Evolutionary conservation across 2,113 vertebrate species (phyloP), one percentile per base, ranked within the genome.

Genomic region (Aptenodytes forsteri): DNA sequence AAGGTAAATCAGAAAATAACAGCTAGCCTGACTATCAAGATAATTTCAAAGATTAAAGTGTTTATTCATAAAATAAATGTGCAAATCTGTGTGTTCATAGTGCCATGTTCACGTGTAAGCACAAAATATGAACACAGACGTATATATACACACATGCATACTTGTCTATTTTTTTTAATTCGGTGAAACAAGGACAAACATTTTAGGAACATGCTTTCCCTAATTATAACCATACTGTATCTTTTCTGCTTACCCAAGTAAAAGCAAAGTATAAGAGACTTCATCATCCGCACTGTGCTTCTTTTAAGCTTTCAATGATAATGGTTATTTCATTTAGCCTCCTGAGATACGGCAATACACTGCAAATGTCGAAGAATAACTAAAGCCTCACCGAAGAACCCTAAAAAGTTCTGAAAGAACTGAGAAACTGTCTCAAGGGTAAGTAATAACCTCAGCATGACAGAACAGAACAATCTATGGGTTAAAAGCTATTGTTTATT

Each of bases 91-190:
- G 5, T 14, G 25, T 36, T 34, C 30, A 27, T 2, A 62, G 55
- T 18, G 38, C n/a, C n/a, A 42, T 0, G 16, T 54, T 50, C n/a
- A 38, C 17, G 34, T 8, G 17, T 12, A 32, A 89, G 70, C 56
- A 71, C 19, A 38, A 29, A 49, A 82, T 22, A 65, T 7, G 11
- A 40, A 61, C 55, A 38, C 1, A 69, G 49, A 79, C 6, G 27
- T 3, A 46, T 4, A 42, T 2, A 54, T 0, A 36, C 4, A 62
- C 4, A 62, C 7, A 58, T 2, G 11, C 14, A 32, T 8, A 26
- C 19, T 30, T 87, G 47, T 13, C 34, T 55, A 26, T 36, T 58
- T 36, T 7, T 55, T 61, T n/a, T 72, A 1, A 18, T 20, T 80
- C 0, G 0, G 47, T 83, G 66, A 94, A 89, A 36, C 23, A 89